A percentile compares a stretch with the other conserved stretches of the same genome.
Conservation (phyloP, 2,888 invertebrate species). For the Tanytarsus gracilentus region DNA sequence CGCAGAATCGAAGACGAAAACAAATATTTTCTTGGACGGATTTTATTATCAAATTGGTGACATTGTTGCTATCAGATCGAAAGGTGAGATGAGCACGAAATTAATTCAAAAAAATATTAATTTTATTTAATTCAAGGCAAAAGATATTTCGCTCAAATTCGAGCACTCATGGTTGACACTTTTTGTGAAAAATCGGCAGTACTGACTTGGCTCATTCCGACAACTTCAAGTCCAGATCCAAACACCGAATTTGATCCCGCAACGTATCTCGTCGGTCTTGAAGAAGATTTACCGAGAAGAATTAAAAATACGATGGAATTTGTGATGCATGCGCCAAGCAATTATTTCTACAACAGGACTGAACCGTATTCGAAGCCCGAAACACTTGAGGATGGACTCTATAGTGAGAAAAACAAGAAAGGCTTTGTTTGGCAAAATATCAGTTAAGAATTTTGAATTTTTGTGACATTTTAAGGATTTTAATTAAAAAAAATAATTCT, state of each 20-base stretch:
- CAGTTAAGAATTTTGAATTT: neutral
- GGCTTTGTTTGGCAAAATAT: constrained; percentile 60
- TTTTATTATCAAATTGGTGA: constrained; percentile 83
- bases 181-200: constrained; percentile 90
- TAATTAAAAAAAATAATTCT: neutral
- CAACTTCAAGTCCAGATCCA: constrained; percentile 67
- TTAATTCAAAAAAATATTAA: neutral
- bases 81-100: constrained; percentile 50
- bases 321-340: constrained; percentile 87
- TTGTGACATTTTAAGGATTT: neutral
- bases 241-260: constrained; percentile 75
- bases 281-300: constrained; percentile 79
- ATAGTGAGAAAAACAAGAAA: constrained; percentile 44
- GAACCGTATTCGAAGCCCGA: constrained; percentile 63
- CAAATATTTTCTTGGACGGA: constrained; percentile 45
- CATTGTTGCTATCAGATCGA: constrained; percentile 69
- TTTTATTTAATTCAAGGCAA: constrained; percentile 33
- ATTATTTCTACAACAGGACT: constrained; percentile 70
- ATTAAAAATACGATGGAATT: constrained; percentile 78
- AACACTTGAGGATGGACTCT: constrained; percentile 35
- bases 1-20: constrained; percentile 48
- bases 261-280: constrained; percentile 83
- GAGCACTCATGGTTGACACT: constrained; percentile 82
- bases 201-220: constrained; percentile 85
- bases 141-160: constrained; percentile 80